These are phyloP conservation scores for Heterohyrax brucei DNA, from an alignment of 2,797 vertebrate genomes.

Conservation along the genomic window DNA sequence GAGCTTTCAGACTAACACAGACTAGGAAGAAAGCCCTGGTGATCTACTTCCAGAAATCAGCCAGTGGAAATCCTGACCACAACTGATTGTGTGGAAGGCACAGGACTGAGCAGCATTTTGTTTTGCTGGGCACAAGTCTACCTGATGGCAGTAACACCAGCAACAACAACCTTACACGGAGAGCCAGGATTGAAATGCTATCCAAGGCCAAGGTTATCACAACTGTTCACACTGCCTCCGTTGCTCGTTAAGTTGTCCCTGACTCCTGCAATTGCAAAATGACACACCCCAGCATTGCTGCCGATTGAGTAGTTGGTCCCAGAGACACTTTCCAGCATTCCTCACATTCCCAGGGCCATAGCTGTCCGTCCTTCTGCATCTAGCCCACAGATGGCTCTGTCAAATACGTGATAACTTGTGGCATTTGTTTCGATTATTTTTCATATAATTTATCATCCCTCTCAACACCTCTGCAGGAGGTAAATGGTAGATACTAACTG, in stretches of 20 bases:
- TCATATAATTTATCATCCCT: background rate
- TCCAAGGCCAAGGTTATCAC: background rate
- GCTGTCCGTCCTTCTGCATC: background rate
- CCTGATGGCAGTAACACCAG: no score
- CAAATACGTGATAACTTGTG: background rate
- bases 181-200: background rate
- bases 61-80: no score
- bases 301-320: no score
- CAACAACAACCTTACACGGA: background rate
- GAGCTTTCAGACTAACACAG: no score
- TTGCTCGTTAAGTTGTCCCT: background rate
- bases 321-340: background rate
- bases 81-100: no score
- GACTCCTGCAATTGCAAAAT: background rate
- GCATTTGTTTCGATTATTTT: background rate
- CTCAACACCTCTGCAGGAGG: background rate
- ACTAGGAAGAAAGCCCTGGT: no score
- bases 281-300: background rate
- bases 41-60: no score
- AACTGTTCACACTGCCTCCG: no score
- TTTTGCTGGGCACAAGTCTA: no score
- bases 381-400: background rate
- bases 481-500: background rate
- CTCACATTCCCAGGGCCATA: background rate
- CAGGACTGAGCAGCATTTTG: no score